These are phyloP conservation scores for Centroberyx gerrardi DNA, from an alignment of 2,797 vertebrate species.

Conservation along the genomic window DNA sequence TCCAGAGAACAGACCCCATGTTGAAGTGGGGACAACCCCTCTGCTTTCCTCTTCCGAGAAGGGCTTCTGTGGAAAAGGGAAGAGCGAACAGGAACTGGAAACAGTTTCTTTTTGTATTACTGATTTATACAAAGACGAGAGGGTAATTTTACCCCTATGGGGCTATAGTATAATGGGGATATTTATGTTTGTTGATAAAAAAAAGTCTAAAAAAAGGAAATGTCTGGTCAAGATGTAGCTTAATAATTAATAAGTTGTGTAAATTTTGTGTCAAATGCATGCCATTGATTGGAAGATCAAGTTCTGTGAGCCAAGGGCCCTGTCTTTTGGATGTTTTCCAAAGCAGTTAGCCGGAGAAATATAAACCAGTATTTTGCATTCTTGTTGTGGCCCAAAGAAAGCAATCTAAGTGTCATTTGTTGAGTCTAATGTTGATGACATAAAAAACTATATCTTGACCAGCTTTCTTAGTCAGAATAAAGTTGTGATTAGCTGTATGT, in stretches of 20 bases:
- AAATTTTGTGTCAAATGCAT: conserved; percentile 68
- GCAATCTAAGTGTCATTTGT: conserved; percentile 43
- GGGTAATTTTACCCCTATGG: conserved; percentile 86
- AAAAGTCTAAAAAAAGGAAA: conserved; percentile 62
- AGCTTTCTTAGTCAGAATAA: conserved; percentile 72
- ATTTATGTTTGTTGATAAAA: conserved; percentile 82
- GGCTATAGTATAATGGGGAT: conserved; percentile 78
- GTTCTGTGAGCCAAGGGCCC: conserved; percentile 13
- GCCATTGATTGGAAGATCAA: conserved; percentile 49
- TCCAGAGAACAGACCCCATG: conserved; percentile 34
- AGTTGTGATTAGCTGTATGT: conserved; percentile 58
- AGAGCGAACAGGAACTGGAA: conserved; percentile 32
- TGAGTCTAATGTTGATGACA: conserved; percentile 58
- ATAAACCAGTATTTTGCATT: conserved; percentile 25
- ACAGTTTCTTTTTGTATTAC: conserved; percentile 49
- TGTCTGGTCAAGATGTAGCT: conserved; percentile 80
- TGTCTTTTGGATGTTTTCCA: conserved; percentile 32
- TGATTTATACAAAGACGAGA: conserved; percentile 63
- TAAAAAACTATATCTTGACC: conserved; percentile 81
- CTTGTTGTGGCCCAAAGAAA: conserved; percentile 34
- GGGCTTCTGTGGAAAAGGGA: conserved; percentile 60
- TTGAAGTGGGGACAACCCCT: conserved; percentile 45
- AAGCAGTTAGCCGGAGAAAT: conserved; percentile 23
- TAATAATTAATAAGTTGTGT: conserved; percentile 44
- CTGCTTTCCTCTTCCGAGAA: conserved; percentile 54